Evolutionary conservation across 2,888 invertebrate genomes (phyloP), one percentile per base, ranked within the genome.

Genomic region (Incurvaria masculella): DNA sequence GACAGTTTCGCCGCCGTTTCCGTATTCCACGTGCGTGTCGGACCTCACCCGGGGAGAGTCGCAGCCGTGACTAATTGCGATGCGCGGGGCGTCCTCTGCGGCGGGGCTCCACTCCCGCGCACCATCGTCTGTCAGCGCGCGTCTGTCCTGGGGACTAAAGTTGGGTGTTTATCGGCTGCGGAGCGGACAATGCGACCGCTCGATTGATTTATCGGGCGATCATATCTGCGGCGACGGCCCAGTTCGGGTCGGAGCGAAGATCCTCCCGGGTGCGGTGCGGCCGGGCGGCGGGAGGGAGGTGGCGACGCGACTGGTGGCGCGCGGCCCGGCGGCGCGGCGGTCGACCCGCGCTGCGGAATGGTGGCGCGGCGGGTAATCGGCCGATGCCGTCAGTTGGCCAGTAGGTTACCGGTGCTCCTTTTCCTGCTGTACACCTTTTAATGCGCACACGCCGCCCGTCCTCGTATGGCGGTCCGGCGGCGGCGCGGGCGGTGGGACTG

Each of bases 321-420:
- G 18, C 41, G 18, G 18, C 41, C 6, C 66, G 69, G 42, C 61
- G 61, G 62, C 67, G 61, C 63, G 57, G 66, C 66, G 61, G 59
- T 68, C 5, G 16, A 18, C 4, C 5, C 66, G 72, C 66, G 70
- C 69, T 69, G 63, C 64, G 62, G 73, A 74, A 72, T 75, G 76
- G 65, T 63, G 69, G 61, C 68, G 61, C 60, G 65, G 56, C 61
- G 33, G 65, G 65, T 69, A 69, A 66, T 68, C 69, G 68, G 57
- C 62, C 66, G 69, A 66, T 63, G 68, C 64, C 62, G 69, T 63
- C 68, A 76, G 73, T 78, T 74, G 76, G 75, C 75, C 74, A 78
- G 73, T 76, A 69, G 76, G 78, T 76, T 75, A 78, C 66, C 73
- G 66, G 70, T 66, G 71, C 65, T 72, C 74, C 72, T 74, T 73